These are phyloP conservation scores for Leptinotarsa defecta DNA, from an alignment of 1,140 invertebrate species.

Conservation along the genomic window DNA sequence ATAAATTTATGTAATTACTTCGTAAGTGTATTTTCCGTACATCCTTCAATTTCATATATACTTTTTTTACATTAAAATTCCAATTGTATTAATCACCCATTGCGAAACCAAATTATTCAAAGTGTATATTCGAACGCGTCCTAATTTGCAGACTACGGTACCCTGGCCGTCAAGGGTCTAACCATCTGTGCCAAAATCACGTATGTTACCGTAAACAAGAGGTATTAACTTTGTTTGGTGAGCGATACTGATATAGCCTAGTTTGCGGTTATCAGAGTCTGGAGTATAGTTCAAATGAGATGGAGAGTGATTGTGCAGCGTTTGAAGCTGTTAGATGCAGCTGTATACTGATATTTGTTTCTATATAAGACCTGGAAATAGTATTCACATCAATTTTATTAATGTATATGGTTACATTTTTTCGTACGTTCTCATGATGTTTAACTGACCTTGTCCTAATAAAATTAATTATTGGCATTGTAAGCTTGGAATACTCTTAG, in stretches of 20 bases:
- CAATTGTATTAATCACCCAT: no score
- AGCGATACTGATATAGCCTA: constrained; percentile 7
- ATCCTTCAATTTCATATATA: no score
- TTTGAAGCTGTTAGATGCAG: not conserved
- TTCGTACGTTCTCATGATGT: no score
- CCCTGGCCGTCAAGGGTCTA: not conserved
- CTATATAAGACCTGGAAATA: no score
- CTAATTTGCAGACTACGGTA: not conserved
- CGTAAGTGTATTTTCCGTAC: no score
- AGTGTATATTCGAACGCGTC: not conserved
- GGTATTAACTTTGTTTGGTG: constrained; percentile 17
- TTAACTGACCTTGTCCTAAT: no score
- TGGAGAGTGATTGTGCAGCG: not conserved
- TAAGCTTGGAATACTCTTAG: no score
- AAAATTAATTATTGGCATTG: no score
- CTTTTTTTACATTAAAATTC: no score
- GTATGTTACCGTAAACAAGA: constrained; percentile 15
- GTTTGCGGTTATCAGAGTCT: not conserved
- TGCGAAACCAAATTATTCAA: not conserved
- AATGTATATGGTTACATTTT: no score
- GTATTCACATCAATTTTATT: no score
- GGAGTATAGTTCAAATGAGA: not conserved
- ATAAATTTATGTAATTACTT: no score
- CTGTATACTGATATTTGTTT: not conserved
- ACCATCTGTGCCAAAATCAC: constrained; percentile 16